Evolutionary conservation across 2,888 invertebrate genomes (phyloP), one percentile per base, ranked within the genome.

Genomic region (Chalcosyrphus nemorum): DNA sequence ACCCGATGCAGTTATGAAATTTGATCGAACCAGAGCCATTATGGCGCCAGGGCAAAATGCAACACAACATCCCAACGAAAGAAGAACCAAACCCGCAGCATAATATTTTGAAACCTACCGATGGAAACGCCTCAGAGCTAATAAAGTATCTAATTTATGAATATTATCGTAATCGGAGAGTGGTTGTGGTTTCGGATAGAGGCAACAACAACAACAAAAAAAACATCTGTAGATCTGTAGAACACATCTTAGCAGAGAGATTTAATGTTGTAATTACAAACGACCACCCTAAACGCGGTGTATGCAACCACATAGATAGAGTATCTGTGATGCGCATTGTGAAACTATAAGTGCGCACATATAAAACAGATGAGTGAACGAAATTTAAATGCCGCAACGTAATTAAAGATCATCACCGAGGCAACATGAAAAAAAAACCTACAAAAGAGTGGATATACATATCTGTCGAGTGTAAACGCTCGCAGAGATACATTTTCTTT

Each of bases 281-380:
- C 84, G 84, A 84, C 84, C 84, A 84, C 84, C 84, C 84, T 74
- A 78, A 57, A 71, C 50, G 71, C 71, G 45, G 9, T 47, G 29
- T 63, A 24, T 32, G 43, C 47, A 24, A 45, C 45, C 4, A 4
- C 13, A 38, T n/a, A 21, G 56, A 54, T 32, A 15, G 17, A 15
- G 15, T 29, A 21, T 68, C 29, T 66, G 27, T 15, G 74, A 59
- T 84, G 84, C 74, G 80, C 77, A 82, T 82, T 82, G 82, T 82
- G 82, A 66, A 82, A 70, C 32, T 80, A 27, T 70, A 74, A 84
- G 80, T 80, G 84, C 63, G 80, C 80, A 80, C 74, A 63, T 74
- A 84, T 84, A 84, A 84, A 80, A 75, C 74, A 84, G 80, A 84
- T 84, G 84, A 84, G 84, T 80, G 84, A 84, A 84, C 78, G 80